Evolutionary conservation across 2,797 vertebrate species (phyloP).

Genomic region (Sarcophilus harrisii): DNA sequence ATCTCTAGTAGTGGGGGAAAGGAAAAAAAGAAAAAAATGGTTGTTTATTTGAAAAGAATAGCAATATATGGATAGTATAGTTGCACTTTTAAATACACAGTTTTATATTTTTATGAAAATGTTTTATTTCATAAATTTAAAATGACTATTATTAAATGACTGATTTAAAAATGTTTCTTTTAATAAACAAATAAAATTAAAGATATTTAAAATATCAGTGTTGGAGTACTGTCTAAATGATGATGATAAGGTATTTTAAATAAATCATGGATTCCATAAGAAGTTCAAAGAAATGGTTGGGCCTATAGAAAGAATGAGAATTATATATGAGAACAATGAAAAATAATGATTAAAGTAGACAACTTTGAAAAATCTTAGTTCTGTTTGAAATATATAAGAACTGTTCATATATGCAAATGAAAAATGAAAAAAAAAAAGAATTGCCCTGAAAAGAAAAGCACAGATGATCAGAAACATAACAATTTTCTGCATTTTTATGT

Average conservation of each 20-base stretch:
- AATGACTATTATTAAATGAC: background rate
- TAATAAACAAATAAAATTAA: background rate
- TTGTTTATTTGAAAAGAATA: background rate
- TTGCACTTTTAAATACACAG: background rate
- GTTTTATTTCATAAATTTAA: background rate
- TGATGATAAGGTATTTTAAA: background rate
- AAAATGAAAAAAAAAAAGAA: background rate
- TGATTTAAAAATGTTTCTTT: background rate
- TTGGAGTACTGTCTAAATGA: background rate
- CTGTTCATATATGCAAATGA: background rate
- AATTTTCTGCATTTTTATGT: background rate
- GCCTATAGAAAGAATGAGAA: background rate
- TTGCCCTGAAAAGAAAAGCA: background rate
- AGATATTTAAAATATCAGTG: background rate
- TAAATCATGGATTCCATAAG: background rate
- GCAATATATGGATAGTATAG: background rate
- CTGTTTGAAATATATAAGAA: background rate
- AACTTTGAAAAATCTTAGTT: background rate
- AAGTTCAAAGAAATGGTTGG: background rate
- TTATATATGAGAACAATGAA: background rate
- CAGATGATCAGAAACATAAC: background rate
- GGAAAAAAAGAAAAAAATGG: too few relatives aligned
- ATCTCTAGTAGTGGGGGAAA: too few relatives aligned
- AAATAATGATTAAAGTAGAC: background rate
- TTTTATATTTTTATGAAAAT: background rate